Base-by-base conservation (phyloP, 1,140 invertebrate genomes). In the Frieseomelitta varia region DNA sequence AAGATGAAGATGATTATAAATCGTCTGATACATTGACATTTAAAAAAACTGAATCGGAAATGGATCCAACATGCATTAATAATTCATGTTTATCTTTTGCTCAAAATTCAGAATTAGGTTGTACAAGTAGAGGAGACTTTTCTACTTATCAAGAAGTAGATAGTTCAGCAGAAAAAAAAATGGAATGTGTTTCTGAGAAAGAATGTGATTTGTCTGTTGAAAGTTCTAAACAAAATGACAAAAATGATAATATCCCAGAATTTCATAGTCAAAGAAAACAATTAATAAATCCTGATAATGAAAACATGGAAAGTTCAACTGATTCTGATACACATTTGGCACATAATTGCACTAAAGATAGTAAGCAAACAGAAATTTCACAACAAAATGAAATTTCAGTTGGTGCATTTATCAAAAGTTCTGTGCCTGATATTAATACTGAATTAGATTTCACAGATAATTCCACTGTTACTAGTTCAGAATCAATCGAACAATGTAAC, bases 231-330 rank as follows among this genome's bases (percentile, higher is more conserved):
- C 85, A 87, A 67, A 88, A 81, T 39, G 89, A 90, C 0, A 84
- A 78, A 53, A 87, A 78, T 34, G 79, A 89, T 51, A 85, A 79
- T 65, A 76, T 89, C 10, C 85, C 82, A 4, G 80, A 85, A 67
- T 87, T 80, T n/a, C 75, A 87, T 47, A 79, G 69, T n/a, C 88
- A 88, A 65, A 81, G 86, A 15, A 79, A 88, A 53, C 86, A 75
- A 68, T 81, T 84, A 12, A 77, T 71, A 8, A 84, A 88, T 12
- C 69, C 81, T 55, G 81, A 90, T 51, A 86, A 81, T 34, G 86
- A 90, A 17, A 86, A 72, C 2, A 68, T 65, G 55, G 79, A 78
- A 56, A 68, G 61, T 10, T 71, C 76, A 14, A 15, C 56, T 15
- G 84, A 72, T 30, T 86, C 84, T 1, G 86, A 86, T n/a, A 75